Conservation (phyloP, 1,140 invertebrate species). For the Hermetia illucens region DNA sequence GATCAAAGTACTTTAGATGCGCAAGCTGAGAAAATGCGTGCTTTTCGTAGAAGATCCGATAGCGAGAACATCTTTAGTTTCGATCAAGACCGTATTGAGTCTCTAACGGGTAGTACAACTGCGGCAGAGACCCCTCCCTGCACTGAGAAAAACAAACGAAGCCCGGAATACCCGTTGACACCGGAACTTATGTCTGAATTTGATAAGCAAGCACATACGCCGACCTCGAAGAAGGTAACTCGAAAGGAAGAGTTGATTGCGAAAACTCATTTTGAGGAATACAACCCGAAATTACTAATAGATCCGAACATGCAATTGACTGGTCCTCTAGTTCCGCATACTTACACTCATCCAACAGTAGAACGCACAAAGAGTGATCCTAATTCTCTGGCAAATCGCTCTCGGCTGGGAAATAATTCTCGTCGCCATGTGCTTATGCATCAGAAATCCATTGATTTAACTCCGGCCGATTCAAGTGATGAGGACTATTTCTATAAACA, state of each 20-base stretch:
- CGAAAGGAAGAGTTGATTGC: constrained; percentile 45
- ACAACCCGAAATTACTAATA: constrained; percentile 38
- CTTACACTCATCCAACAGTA: constrained; percentile 49
- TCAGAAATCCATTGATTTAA: constrained; percentile 72
- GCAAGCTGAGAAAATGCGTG: not conserved
- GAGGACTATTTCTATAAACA: constrained; percentile 59
- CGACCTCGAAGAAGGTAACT: constrained; percentile 34
- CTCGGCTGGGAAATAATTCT: constrained; percentile 51
- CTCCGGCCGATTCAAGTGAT: constrained; percentile 65
- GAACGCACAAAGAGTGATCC: constrained; percentile 75
- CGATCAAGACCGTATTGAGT: constrained; percentile 52
- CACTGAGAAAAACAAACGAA: constrained; percentile 24
- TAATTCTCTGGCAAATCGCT: constrained; percentile 52
- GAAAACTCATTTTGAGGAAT: constrained; percentile 46
- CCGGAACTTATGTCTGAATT: constrained; percentile 42
- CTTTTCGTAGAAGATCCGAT: constrained; percentile 32
- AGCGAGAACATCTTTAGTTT: constrained; percentile 51
- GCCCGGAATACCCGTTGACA: constrained; percentile 27
- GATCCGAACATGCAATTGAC: constrained; percentile 27
- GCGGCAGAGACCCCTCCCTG: constrained; percentile 36
- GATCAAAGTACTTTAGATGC: constrained; percentile 15
- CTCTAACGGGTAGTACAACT: constrained; percentile 42
- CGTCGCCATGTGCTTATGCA: constrained; percentile 64
- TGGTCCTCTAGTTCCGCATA: constrained; percentile 17
- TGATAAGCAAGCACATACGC: constrained; percentile 36